phyloP scores from a whole-genome alignment of 2,113 vertebrate species.

The Dipodomys ordii region DNA sequence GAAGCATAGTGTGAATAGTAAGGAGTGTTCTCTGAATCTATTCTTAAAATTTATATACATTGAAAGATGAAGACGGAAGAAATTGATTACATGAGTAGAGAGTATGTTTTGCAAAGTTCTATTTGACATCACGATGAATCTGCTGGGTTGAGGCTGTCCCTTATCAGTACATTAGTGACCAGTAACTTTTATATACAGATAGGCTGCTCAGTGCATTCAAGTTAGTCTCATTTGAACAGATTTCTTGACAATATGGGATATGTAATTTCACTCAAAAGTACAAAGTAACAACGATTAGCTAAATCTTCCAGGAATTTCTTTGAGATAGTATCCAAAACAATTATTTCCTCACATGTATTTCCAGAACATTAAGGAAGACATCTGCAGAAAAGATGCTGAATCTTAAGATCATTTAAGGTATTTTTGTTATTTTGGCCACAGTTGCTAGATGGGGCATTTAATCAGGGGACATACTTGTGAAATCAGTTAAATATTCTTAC shows the following conservation, averaged over 20 bases:
- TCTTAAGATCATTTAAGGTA: conserved; percentile 22
- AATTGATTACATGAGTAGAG: not conserved
- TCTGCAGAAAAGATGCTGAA: not conserved
- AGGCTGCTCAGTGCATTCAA: not conserved
- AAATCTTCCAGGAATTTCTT: conserved; percentile 14
- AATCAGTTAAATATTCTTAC: conserved; percentile 84
- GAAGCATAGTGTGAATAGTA: conserved; percentile 23
- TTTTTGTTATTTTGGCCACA: not conserved
- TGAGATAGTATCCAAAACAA: conserved; percentile 25
- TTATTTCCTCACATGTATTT: not conserved
- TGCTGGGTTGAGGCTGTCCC: not conserved
- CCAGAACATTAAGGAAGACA: not conserved
- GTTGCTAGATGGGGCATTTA: conserved; percentile 1
- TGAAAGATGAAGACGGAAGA: conserved; percentile 21
- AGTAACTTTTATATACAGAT: not conserved
- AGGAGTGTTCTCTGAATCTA: conserved; percentile 3
- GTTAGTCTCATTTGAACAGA: not conserved
- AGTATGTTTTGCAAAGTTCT: conserved; percentile 38
- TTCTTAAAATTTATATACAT: conserved; percentile 26
- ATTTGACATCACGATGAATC: not conserved
- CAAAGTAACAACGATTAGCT: not conserved
- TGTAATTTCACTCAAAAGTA: not conserved
- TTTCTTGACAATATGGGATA: not conserved
- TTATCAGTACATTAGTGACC: not conserved
- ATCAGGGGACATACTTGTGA: not conserved